Evolutionary conservation across 1,140 invertebrate genomes (phyloP), one percentile per base, ranked within the genome.

Genomic region (Wiebesia pumilae): DNA sequence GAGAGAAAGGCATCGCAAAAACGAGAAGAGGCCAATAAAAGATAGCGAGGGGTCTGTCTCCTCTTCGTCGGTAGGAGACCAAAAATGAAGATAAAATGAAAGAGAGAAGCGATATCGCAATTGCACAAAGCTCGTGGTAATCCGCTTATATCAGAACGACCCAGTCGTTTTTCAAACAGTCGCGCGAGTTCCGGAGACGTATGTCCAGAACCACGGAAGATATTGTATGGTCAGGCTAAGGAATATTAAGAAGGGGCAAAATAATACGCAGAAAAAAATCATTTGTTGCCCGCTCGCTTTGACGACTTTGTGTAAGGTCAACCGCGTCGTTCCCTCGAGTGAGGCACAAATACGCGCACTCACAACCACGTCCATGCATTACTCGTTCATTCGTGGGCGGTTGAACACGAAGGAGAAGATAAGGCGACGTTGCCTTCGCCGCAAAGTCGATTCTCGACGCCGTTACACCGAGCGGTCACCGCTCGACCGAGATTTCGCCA

Each of bases 71-170:
- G 27, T 47, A 47, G 0, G 40, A 33, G 24, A 19, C 38, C 27
- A 43, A 24, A 67, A 81, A 67, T 9, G 58, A 19, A 69, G 80
- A 6, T n/a, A 54, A 71, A 83, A 83, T 30, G 81, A n/a, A 69
- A 69, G 40, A 85, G 73, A 86, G 71, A 51, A 78, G 69, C 35
- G 78, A 51, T 30, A 80, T 80, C 65, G 81, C 75, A 83, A 80
- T 87, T 87, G 83, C 62, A 47, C 58, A 24, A 88, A 81, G 54
- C 83, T 69, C 27, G 58, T 81, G 88, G 81, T 92, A 92, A 92
- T 90, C 92, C 88, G 92, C 91, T 92, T 92, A 91, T 86, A 90
- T 90, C 89, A 88, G 91, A 90, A 89, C 83, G 88, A 87, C 71
- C 40, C 78, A 88, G 88, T 88, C 90, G 88, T 91, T 91, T 91